Evolutionary conservation across 1,140 invertebrate genomes (phyloP).

Genomic region (Drosophila subobscura): DNA sequence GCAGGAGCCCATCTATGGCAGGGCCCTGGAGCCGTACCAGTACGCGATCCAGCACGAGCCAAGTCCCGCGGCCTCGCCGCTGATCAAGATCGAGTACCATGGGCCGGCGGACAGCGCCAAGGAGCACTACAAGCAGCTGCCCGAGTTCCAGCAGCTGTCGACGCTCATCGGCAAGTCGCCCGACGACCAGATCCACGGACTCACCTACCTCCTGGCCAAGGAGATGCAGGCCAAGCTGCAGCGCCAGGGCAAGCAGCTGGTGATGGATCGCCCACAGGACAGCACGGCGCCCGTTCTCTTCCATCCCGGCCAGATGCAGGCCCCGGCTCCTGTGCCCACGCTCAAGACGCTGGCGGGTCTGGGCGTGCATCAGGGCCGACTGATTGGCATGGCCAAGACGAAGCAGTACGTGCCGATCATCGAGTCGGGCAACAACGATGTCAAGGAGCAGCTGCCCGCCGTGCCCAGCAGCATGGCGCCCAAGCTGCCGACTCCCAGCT

Average conservation of each 20-base stretch:
- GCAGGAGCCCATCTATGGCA: constrained; percentile 36
- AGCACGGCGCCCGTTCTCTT: constrained; percentile 75
- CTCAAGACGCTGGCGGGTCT: constrained; percentile 32
- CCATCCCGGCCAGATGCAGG: constrained; percentile 38
- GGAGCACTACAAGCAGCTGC: constrained; percentile 70
- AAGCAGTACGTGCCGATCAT: constrained; percentile 80
- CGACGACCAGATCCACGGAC: constrained; percentile 79
- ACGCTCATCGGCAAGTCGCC: constrained; percentile 78
- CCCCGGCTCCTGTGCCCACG: constrained; percentile 1
- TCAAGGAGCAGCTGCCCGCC: constrained; percentile 40
- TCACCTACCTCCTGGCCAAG: constrained; percentile 78
- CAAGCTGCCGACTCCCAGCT: constrained; percentile 63
- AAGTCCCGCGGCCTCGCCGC: constrained; percentile 9
- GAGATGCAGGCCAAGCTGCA: constrained; percentile 79
- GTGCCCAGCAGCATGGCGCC: constrained; percentile 13
- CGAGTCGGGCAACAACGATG: constrained; percentile 64
- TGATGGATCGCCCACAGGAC: constrained; percentile 63
- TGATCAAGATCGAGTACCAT: constrained; percentile 78
- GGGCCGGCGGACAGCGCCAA: constrained; percentile 60
- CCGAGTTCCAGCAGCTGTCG: constrained; percentile 73
- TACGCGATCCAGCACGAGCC: constrained; percentile 49
- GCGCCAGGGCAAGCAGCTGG: constrained; percentile 61
- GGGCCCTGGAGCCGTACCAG: constrained; percentile 50
- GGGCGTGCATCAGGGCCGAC: constrained; percentile 59
- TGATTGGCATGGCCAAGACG: constrained; percentile 70